Percentiles rank a stretch among this genome's conserved stretches.
These are phyloP conservation scores for Aleiodes alternator DNA, from an alignment of 2,888 invertebrate species.

Conservation along the genomic window DNA sequence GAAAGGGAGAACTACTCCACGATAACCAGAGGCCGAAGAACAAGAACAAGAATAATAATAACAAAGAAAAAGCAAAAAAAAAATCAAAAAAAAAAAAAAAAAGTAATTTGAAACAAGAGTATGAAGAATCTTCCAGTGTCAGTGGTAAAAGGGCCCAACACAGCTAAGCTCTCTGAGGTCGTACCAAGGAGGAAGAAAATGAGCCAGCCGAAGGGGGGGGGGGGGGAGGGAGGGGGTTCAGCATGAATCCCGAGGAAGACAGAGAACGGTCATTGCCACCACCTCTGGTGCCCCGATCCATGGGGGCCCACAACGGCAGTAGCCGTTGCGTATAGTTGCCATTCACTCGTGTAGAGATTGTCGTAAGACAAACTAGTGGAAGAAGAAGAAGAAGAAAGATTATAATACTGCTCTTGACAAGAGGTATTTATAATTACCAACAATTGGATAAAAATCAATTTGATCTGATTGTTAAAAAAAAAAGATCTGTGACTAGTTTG, in stretches of 20 bases:
- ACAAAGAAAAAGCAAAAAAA: neutral
- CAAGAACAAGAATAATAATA: slow-evolving; percentile 13
- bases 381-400: neutral
- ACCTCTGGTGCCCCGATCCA: slow-evolving; percentile 64
- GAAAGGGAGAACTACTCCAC: slow-evolving; percentile 13
- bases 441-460: neutral
- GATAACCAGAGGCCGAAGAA: slow-evolving; percentile 25
- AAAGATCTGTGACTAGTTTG: neutral
- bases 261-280: slow-evolving; percentile 76
- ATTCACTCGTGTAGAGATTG: slow-evolving; percentile 25
- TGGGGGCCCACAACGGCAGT: slow-evolving; percentile 41
- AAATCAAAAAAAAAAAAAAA: slow-evolving; percentile 33
- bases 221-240: slow-evolving; percentile 1
- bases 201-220: slow-evolving; percentile 10
- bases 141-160: slow-evolving; percentile 32
- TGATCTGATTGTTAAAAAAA: neutral
- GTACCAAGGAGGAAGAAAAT: slow-evolving; percentile 39
- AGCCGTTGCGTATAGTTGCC: slow-evolving; percentile 27
- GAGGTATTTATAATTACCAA: no score
- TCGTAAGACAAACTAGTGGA: neutral
- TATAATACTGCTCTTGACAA: neutral
- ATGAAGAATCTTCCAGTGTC: slow-evolving; percentile 16
- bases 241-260: slow-evolving; percentile 38
- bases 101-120: slow-evolving; percentile 40
- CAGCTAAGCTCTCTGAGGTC: slow-evolving; percentile 33